Evolutionary conservation across 23 tunicate genomes (phyloP), one percentile per base, ranked within the genome.

Genomic region (Trididemnum nubilum): DNA sequence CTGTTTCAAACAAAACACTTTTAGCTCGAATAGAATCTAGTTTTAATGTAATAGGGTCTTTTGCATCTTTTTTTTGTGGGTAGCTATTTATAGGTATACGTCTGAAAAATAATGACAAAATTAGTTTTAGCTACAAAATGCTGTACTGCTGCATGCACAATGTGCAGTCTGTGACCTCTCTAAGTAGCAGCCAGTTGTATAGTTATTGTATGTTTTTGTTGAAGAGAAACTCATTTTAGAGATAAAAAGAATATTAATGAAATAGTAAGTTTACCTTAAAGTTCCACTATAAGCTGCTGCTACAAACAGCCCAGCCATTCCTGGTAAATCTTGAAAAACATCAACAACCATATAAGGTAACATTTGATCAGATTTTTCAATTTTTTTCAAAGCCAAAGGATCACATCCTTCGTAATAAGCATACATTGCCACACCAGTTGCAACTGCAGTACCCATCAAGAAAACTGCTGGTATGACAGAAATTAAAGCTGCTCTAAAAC

Each of bases 231-330:
- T n/a, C n/a, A n/a, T n/a, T n/a, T n/a, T n/a, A n/a, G n/a, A n/a
- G n/a, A n/a, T n/a, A n/a, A n/a, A n/a, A n/a, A n/a, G n/a, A n/a
- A n/a, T n/a, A n/a, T n/a, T n/a, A n/a, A n/a, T n/a, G n/a, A n/a
- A n/a, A n/a, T n/a, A n/a, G n/a, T n/a, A n/a, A n/a, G n/a, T 15
- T 21, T 57, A 82, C 86, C 86, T 82, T 28, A 82, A 36, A 2
- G 86, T 82, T 71, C 65, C 86, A 33, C 86, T 82, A 65, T 71
- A 82, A 2, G 79, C 79, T 19, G 86, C 86, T 2, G 73, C 57
- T 29, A 82, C 86, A 49, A 71, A 82, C 36, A 82, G 34, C 2
- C 86, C 86, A 24, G 86, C 86, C 65, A 82, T 70, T 29, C 86
- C 86, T 22, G 86, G 86, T 15, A 71, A 49, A 71, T 82, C 65